Evolutionary conservation across 1,140 invertebrate species (phyloP), one percentile per base, ranked within the genome.

Genomic region (Sitodiplosis mosellana): DNA sequence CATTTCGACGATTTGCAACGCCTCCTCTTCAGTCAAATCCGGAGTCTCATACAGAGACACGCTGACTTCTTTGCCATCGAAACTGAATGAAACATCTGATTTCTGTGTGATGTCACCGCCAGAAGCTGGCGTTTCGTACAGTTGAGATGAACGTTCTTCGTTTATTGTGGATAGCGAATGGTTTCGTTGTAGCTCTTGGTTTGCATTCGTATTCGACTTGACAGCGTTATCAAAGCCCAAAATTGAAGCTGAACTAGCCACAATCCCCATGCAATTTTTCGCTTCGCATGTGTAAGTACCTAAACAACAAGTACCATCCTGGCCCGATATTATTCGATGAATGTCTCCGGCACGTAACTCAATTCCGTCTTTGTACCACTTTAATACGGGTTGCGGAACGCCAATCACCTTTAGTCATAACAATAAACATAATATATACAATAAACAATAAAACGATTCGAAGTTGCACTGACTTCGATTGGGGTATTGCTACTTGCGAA

Each of bases 251-350:
- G 85, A 88, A 62, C 86, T 89, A 19, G 81, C 80, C 0, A 88
- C 83, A 15, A 81, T 79, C 4, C 89, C 90, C 84, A 90, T 93
- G 56, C 87, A 91, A 61, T 93, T 93, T 50, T 75, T 74, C 1
- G 89, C 89, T 68, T 93, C 87, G 64, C 91, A 94, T 0, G 87
- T 90, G 55, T 94, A 95, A 1, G 85, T 89, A 19, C 91, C 92
- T 33, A 92, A 65, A 54, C 86, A 89, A 55, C 87, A 89, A 10
- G 83, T 88, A 1, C 87, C 86, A 66, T 87, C 85, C 66, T 86
- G 81, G 1, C 84, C 84, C 2, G 85, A 87, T 52, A 87, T 89
- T 34, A 91, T 91, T 60, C 80, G 75, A 61, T 91, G 87, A 56
- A 91, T 90, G 59, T 92, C 87, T 1, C 87, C 87, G 2, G 87